These are phyloP conservation scores for Hyles vespertilio DNA, from an alignment of 1,140 invertebrate genomes.

Conservation along the genomic window DNA sequence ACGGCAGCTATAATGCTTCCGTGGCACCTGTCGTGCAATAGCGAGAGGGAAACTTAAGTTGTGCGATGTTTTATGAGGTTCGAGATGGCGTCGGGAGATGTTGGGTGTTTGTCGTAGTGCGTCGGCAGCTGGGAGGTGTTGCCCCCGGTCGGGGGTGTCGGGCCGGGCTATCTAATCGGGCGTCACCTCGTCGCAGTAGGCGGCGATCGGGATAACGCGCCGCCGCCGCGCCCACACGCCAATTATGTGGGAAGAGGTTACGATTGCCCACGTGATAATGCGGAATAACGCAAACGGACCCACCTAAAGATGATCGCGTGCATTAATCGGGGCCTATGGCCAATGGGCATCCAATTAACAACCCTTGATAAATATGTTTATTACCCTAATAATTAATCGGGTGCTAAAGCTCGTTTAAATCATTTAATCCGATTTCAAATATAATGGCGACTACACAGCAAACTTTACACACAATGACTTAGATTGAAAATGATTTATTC, in stretches of 20 bases:
- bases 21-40: too few relatives aligned
- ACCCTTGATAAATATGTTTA: conserved; percentile 28
- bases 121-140: conserved; percentile 32
- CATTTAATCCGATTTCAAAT: not conserved
- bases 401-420: not conserved
- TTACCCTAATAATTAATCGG: conserved; percentile 11
- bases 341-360: conserved; percentile 49
- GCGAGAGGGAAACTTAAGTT: too few relatives aligned
- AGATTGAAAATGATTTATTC: too few relatives aligned
- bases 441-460: not conserved
- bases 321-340: conserved; percentile 58
- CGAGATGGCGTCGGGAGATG: conserved; percentile 25
- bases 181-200: conserved; percentile 60
- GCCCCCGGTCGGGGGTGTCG: conserved; percentile 39
- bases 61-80: conserved; percentile 15
- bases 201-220: conserved; percentile 63
- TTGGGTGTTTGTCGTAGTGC: conserved; percentile 5
- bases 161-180: conserved; percentile 63
- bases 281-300: conserved; percentile 50
- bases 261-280: conserved; percentile 57
- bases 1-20: too few relatives aligned
- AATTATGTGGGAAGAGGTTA: conserved; percentile 73
- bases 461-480: not conserved
- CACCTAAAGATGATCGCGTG: conserved; percentile 41
- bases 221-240: conserved; percentile 64